Evolutionary conservation across 1,140 invertebrate species (phyloP).

Genomic region (Diprion similis): DNA sequence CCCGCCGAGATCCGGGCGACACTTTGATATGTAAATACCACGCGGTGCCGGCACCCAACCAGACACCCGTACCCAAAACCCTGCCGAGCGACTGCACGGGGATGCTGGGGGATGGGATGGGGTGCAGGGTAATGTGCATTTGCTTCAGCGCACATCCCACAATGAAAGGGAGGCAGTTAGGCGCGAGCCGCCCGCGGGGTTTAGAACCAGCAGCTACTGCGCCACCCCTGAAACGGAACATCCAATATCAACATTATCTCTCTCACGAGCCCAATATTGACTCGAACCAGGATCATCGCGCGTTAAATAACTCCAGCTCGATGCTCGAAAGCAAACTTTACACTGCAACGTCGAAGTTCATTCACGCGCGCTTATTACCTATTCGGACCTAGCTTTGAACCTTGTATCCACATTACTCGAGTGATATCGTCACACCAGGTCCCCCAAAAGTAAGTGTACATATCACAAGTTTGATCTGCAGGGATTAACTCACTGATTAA

Average conservation of each 20-base stretch:
- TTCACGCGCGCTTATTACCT: too few species aligned
- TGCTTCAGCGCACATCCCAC: not conserved
- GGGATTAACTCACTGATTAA: too few species aligned
- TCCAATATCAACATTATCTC: slow-evolving; percentile 7
- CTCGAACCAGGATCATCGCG: not conserved
- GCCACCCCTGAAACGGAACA: not conserved
- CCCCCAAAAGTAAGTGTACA: too few species aligned
- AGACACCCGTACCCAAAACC: too few species aligned
- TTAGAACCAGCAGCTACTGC: not conserved
- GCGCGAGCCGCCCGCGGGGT: not conserved
- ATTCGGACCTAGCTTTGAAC: too few species aligned
- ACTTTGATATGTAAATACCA: slow-evolving; percentile 6
- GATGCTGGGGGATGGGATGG: too few species aligned
- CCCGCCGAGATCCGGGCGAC: not conserved
- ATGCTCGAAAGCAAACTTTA: too few species aligned
- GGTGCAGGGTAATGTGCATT: not conserved
- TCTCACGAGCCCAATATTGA: not conserved
- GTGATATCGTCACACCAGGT: too few species aligned
- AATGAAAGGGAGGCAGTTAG: slow-evolving; percentile 5
- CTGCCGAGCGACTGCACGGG: not conserved
- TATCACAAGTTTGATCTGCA: too few species aligned
- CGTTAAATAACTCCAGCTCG: not conserved
- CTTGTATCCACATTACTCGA: too few species aligned
- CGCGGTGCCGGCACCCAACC: not conserved
- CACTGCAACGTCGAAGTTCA: too few species aligned